Evolutionary conservation across 1,140 invertebrate species (phyloP), one percentile per base, ranked within the genome.

Genomic region (Caenorhabditis briggsae): DNA sequence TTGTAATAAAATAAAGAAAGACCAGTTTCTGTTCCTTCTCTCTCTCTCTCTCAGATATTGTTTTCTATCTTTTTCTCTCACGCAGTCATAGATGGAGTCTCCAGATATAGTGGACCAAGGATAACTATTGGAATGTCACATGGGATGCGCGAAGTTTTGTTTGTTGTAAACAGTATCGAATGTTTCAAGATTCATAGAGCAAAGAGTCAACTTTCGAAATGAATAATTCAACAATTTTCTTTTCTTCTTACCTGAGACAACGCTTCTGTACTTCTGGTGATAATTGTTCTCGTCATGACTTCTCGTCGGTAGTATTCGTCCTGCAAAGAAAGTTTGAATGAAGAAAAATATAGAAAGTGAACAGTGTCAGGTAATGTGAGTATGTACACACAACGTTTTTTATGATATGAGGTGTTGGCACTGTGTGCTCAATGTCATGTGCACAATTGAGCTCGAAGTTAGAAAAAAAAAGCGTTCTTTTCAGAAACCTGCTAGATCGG

Each of bases 261-360:
- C 23, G 90, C 89, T 82, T 92, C 91, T 18, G 91, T 92, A 12
- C 90, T 91, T 25, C 91, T 92, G 7, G 91, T 92, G 11, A 92
- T 91, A 8, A 92, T 91, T n/a, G 91, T 92, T 82, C 91, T 55
- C 5, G 65, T 82, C 25, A 87, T 56, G 23, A 91, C 91, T 82
- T 91, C 90, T 86, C 90, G 84, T 33, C 90, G 84, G 83, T 91
- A 91, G 58, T 91, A 91, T 82, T 91, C 90, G 65, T 91, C 90
- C 33, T 90, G 70, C 82, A 82, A 83, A 59, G 41, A 8, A 59
- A 33, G n/a, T 18, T 11, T 2, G n/a, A 56, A 55, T 25, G 16
- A 14, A 43, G 25, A 12, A 64, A 8, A 55, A 83, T 14, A n/a
- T 82, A 20, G 59, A 48, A 56, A 84, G 48, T 59, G 53, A 20